A percentile compares a stretch with the other conserved stretches of the same genome.
Conservation (phyloP, 30 jellyfish, hydroid and myxozoan species). For the Hydractinia echinata region DNA sequence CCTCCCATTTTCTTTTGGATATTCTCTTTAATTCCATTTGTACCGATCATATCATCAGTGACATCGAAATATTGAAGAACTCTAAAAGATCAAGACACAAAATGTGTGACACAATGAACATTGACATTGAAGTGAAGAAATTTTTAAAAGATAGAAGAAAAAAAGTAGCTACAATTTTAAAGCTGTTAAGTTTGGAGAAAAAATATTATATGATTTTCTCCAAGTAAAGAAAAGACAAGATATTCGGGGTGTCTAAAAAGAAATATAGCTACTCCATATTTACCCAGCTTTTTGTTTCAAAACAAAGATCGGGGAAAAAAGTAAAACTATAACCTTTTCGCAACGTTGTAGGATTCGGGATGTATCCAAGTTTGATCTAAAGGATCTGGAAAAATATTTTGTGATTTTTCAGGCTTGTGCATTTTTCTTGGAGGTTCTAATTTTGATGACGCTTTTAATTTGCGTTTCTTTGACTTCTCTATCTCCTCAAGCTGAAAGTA, state of each 20-base stretch:
- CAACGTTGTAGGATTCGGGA: constrained; percentile 62
- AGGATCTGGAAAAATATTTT: constrained; percentile 37
- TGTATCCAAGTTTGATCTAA: constrained; percentile 77
- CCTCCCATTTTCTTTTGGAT: background rate
- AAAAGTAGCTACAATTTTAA: no score
- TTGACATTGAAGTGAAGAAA: background rate
- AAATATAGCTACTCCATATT: no score
- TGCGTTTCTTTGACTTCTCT: no score
- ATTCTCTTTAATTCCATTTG: constrained; percentile 27
- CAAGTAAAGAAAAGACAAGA: no score
- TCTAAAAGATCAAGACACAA: background rate
- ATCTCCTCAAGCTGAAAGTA: no score
- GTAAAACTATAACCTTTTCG: constrained; percentile 46
- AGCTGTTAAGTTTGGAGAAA: no score
- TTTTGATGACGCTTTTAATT: no score
- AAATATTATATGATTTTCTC: no score
- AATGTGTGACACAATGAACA: background rate
- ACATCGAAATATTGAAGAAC: constrained; percentile 32
- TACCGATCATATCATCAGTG: constrained; percentile 38
- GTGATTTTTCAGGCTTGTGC: no score
- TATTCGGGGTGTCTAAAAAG: no score
- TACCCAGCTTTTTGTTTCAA: no score
- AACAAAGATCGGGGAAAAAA: background rate
- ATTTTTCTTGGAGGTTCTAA: no score
- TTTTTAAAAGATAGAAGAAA: background rate